Percentiles rank a stretch among this genome's conserved stretches.
phyloP scores from a whole-genome alignment of 2,113 vertebrate species.

The Toxostoma redivivum region DNA sequence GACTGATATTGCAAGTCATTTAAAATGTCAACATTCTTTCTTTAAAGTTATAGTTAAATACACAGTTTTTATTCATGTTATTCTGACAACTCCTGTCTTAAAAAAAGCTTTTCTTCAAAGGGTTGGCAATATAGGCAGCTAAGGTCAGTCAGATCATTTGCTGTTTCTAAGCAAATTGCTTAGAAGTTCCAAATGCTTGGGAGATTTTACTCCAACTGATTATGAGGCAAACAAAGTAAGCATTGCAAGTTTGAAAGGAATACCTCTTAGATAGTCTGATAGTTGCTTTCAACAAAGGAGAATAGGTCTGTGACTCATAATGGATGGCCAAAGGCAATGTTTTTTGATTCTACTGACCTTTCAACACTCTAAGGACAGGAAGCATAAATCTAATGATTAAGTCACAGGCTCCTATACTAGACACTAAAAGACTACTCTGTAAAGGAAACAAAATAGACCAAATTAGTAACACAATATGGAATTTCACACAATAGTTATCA shows the following conservation, averaged over 20 bases:
- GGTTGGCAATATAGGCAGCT: background rate
- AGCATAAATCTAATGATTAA: constrained; percentile 57
- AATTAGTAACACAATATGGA: background rate
- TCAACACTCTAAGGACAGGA: constrained; percentile 39
- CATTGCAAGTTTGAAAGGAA: constrained; percentile 45
- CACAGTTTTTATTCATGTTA: background rate
- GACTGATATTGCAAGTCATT: background rate
- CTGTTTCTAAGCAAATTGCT: constrained; percentile 37
- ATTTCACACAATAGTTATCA: background rate
- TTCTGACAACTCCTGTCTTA: background rate
- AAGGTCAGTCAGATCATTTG: constrained; percentile 24
- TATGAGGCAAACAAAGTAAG: constrained; percentile 27
- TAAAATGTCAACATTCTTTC: background rate
- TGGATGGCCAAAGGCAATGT: constrained; percentile 60
- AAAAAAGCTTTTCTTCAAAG: constrained; percentile 30
- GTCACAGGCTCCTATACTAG: background rate
- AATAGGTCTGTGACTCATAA: constrained; percentile 47
- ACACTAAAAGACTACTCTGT: background rate
- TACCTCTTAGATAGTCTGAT: constrained; percentile 33
- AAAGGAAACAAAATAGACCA: background rate
- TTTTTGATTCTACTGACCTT: constrained; percentile 61
- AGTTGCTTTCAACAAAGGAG: constrained; percentile 47
- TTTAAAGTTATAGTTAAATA: background rate
- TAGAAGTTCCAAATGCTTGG: constrained; percentile 48
- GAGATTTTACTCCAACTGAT: constrained; percentile 44